phyloP scores from a whole-genome alignment of 2,113 vertebrate species.

The Willisornis vidua region DNA sequence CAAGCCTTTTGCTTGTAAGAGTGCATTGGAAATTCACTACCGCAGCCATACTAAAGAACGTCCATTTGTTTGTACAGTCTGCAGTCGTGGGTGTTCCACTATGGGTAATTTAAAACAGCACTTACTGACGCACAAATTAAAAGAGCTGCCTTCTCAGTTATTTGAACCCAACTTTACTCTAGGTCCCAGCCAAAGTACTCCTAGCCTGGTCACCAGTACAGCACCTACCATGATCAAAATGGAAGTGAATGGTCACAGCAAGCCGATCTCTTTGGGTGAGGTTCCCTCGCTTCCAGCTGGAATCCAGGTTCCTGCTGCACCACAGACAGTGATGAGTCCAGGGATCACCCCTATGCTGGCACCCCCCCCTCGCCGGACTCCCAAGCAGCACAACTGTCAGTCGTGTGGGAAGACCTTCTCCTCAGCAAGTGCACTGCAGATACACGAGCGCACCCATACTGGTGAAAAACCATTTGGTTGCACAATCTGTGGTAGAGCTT shows the following conservation, averaged over 20 bases:
- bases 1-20: conserved; percentile 84
- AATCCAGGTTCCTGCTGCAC: conserved; percentile 86
- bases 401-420: conserved; percentile 99
- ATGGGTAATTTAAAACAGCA: conserved; percentile 87
- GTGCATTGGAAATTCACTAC: conserved; percentile 80
- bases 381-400: conserved; percentile 99
- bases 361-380: conserved; percentile 93
- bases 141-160: conserved; percentile 81
- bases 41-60: conserved; percentile 86
- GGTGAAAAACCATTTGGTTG: conserved; percentile 99
- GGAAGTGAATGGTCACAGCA: conserved; percentile 97
- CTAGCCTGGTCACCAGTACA: conserved; percentile 87
- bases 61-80: conserved; percentile 81
- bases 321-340: conserved; percentile 89
- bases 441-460: conserved; percentile 98
- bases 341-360: conserved; percentile 94
- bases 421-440: conserved; percentile 98
- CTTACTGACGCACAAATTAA: conserved; percentile 83
- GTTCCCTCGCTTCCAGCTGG: conserved; percentile 86
- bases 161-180: conserved; percentile 82
- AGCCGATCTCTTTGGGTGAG: conserved; percentile 86
- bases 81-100: conserved; percentile 85
- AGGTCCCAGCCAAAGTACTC: conserved; percentile 88
- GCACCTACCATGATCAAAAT: conserved; percentile 94
- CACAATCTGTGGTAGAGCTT: conserved; percentile 97